Conservation (phyloP, 1,140 invertebrate genomes). For the Drosophila azteca region DNA sequence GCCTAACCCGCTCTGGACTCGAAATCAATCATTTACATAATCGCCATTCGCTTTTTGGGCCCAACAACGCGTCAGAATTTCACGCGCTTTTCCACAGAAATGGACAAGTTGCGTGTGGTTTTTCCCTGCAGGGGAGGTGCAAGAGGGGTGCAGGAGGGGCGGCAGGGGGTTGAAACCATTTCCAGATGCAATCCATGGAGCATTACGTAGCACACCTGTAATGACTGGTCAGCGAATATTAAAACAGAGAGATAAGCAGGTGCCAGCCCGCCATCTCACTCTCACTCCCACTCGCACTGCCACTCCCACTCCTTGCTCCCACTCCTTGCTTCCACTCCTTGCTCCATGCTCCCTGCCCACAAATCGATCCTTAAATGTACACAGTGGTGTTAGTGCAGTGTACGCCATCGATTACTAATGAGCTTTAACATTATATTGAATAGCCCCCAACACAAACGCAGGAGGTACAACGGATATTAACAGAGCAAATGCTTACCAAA, state of each 20-base stretch:
- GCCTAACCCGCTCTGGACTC: constrained; percentile 28
- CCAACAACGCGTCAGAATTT: constrained; percentile 52
- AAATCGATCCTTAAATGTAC: neutral
- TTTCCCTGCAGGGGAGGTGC: neutral
- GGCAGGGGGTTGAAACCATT: neutral
- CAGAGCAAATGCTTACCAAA: too few species aligned
- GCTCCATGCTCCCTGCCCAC: too few species aligned
- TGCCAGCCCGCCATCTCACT: constrained; percentile 6
- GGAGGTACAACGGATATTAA: neutral
- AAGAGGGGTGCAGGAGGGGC: too few species aligned
- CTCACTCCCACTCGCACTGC: too few species aligned
- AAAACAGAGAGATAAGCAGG: constrained; percentile 47
- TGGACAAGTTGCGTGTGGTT: constrained; percentile 64
- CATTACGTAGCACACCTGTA: constrained; percentile 20
- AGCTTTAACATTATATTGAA: constrained; percentile 47
- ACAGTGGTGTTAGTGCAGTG: too few species aligned
- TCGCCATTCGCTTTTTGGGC: constrained; percentile 28
- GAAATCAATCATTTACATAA: constrained; percentile 76
- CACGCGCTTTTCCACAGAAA: constrained; percentile 64
- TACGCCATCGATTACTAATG: constrained; percentile 48
- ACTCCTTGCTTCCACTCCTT: too few species aligned
- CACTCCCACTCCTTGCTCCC: too few species aligned
- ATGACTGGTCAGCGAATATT: constrained; percentile 41
- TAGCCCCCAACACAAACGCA: constrained; percentile 19
- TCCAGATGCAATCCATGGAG: constrained; percentile 26